Base-by-base conservation (phyloP, 2,113 vertebrate species). In the Orthochromis malagaraziensis region DNA sequence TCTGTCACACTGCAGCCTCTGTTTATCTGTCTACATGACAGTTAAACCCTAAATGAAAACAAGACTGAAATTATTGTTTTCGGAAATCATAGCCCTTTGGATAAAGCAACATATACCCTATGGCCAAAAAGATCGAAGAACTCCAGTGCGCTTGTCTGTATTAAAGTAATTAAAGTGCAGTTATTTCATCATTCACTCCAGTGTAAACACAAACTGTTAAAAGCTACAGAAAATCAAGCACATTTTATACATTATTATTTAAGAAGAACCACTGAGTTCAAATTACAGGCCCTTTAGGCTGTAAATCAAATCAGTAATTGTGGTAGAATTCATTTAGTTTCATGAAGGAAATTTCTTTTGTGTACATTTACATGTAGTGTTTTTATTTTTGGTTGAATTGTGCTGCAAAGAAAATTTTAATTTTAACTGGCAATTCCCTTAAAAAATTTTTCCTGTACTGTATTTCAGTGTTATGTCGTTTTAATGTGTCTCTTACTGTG, bases 401-500 rank as follows among this genome's bases (percentile, higher is more conserved):
- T 70, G n/a, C n/a, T 45, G 7, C n/a, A 42, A 24, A 68, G 1
- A 40, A 21, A 68, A 63, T 63, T 1, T n/a, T 1, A n/a, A 35
- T 40, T 45, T 45, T 45, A 45, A 45, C 13, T 42, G n/a, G 12
- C 3, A 40, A 21, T 14, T 26, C 14, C 5, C 12, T 70, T 70
- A 24, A 13, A 16, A 70, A 26, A 1, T 0, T 0, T 0, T 38
- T 14, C 38, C 4, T 45, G 13, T 16, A 26, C 38, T 10, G 38
- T 45, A 42, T 73, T 73, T 42, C 4, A 68, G 63, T 68, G 11
- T 68, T 40, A 63, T n/a, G 6, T 63, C 2, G 0, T 5, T 65
- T 35, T 7, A 35, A 35, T 5, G 31, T 65, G 31, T 65, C 31
- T 65, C 9, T 65, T 65, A n/a, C 17, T 65, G 17, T 35, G 6